Percentiles rank a stretch among this genome's conserved stretches.
These are phyloP conservation scores for Ormyrus pomaceus DNA, from an alignment of 2,888 invertebrate species.

Conservation along the genomic window DNA sequence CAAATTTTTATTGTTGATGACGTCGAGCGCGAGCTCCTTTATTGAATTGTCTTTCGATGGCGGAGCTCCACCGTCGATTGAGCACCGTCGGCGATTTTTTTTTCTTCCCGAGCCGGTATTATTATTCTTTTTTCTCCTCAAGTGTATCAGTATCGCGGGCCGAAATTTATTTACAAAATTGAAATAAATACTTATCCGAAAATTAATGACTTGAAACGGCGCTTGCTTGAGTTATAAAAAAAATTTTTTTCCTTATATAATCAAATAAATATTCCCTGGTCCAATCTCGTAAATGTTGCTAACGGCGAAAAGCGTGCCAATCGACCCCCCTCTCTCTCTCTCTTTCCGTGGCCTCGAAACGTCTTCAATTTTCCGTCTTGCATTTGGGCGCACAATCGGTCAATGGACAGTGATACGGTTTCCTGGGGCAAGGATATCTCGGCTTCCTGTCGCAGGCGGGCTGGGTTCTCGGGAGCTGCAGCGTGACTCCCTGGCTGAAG, in stretches of 20 bases:
- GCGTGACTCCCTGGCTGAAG: slow-evolving; percentile 23
- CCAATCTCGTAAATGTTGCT: slow-evolving; percentile 27
- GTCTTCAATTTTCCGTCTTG: background rate
- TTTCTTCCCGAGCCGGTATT: slow-evolving; percentile 15
- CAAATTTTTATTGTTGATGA: slow-evolving; percentile 9
- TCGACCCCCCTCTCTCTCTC: slow-evolving; percentile 24
- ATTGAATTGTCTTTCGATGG: slow-evolving; percentile 8
- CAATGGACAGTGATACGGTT: slow-evolving; percentile 55
- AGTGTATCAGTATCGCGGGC: no score
- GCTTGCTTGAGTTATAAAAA: slow-evolving; percentile 43
- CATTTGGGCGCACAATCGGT: background rate
- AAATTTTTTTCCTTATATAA: slow-evolving; percentile 31
- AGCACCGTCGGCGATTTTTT: no score
- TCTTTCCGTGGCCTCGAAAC: background rate
- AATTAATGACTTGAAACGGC: slow-evolving; percentile 39
- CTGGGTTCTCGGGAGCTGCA: slow-evolving; percentile 20
- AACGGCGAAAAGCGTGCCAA: background rate
- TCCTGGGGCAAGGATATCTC: slow-evolving; percentile 52
- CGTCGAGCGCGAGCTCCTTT: background rate
- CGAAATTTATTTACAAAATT: slow-evolving; percentile 18
- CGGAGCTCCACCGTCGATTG: background rate
- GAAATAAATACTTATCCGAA: slow-evolving; percentile 45
- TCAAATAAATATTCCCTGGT: slow-evolving; percentile 49
- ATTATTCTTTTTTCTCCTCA: background rate
- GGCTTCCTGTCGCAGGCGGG: slow-evolving; percentile 59